These are phyloP conservation scores for Uropetala carovei DNA, from an alignment of 2,888 invertebrate species.

Conservation along the genomic window DNA sequence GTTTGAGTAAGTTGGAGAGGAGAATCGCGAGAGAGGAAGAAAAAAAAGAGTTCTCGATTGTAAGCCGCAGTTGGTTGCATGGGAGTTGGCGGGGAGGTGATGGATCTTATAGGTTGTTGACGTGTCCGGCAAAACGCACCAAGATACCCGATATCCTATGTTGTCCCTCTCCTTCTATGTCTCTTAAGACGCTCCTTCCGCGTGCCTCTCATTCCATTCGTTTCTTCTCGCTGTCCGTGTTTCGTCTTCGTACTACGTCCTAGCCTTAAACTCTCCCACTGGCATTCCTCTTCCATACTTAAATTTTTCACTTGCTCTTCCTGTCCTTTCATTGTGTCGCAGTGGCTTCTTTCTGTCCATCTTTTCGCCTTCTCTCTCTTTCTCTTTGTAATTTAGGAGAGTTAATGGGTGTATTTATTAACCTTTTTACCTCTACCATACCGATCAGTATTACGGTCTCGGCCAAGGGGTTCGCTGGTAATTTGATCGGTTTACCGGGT, in stretches of 20 bases:
- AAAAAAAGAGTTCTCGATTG: too few relatives aligned
- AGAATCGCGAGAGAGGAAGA: too few relatives aligned
- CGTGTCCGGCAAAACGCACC: background rate
- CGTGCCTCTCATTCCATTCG: too few relatives aligned
- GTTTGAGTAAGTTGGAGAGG: too few relatives aligned
- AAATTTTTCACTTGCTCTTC: background rate
- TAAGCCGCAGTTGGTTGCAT: background rate
- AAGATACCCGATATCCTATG: too few relatives aligned
- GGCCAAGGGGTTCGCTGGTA: too few relatives aligned
- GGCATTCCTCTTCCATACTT: background rate
- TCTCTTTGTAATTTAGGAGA: background rate
- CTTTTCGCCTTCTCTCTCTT: background rate
- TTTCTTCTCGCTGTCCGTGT: background rate
- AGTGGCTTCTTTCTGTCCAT: background rate
- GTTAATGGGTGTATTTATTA: conserved; percentile 17
- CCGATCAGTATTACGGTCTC: too few relatives aligned
- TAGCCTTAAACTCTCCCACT: background rate
- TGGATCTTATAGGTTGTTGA: background rate
- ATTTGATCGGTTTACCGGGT: too few relatives aligned
- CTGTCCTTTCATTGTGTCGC: background rate
- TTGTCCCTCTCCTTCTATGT: too few relatives aligned
- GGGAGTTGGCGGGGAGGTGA: background rate
- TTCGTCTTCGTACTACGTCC: background rate
- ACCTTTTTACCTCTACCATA: too few relatives aligned
- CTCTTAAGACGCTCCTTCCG: too few relatives aligned